Evolutionary conservation across 2,797 vertebrate genomes (phyloP).

Genomic region (Florisuga fusca): DNA sequence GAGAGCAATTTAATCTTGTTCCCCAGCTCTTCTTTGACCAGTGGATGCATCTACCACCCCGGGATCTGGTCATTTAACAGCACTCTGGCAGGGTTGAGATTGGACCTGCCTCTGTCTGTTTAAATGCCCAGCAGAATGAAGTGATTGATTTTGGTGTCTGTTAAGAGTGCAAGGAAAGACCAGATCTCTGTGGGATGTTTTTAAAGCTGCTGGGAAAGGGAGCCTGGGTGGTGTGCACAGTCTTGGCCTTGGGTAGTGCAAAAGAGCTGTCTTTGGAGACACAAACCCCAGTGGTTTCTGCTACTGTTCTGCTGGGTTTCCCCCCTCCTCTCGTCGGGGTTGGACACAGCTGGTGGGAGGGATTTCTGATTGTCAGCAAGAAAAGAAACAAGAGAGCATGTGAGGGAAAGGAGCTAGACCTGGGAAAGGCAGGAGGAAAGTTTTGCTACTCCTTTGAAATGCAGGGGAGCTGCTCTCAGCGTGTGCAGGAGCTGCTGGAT

Average conservation of each 20-base stretch:
- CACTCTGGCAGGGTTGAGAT: neutral
- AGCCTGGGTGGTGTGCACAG: neutral
- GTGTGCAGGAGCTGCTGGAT: accelerated
- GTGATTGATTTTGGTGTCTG: accelerated
- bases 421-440: conserved; percentile 5
- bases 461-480: neutral
- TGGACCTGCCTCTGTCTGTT: neutral
- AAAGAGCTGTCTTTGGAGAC: neutral
- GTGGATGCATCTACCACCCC: accelerated
- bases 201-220: neutral
- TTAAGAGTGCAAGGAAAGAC: neutral
- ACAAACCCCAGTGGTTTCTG: neutral
- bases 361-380: conserved; percentile 22
- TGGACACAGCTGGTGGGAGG: conserved; percentile 5
- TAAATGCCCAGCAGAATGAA: neutral
- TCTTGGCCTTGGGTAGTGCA: neutral
- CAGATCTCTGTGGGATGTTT: neutral
- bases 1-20: neutral
- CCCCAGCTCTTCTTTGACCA: neutral
- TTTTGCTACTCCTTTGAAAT: neutral
- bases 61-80: accelerated
- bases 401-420: conserved; percentile 31
- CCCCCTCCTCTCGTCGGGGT: neutral
- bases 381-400: neutral
- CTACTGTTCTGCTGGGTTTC: neutral